A percentile compares a stretch with the other conserved stretches of the same genome.
Conservation (phyloP, 2,113 vertebrate genomes). For the Cyanocitta stelleri region DNA sequence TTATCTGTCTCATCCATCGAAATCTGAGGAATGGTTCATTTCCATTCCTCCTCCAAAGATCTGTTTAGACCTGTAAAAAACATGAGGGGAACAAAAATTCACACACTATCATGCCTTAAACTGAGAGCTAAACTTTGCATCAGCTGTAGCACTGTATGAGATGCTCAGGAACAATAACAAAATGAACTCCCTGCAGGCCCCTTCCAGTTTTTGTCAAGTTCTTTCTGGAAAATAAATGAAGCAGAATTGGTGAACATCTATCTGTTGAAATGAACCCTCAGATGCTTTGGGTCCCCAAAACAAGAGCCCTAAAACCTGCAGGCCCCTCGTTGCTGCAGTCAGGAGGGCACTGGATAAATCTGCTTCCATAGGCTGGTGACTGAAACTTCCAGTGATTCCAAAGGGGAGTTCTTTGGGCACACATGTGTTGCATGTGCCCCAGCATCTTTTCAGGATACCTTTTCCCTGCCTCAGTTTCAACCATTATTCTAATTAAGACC, state of each 20-base stretch:
- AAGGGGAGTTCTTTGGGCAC: not conserved
- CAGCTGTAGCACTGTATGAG: not conserved
- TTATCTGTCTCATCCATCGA: not conserved
- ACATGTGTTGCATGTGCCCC: accelerated
- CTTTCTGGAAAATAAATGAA: not conserved
- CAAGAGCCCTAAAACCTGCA: not conserved
- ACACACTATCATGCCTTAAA: not conserved
- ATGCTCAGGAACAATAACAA: not conserved
- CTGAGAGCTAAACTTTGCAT: not conserved
- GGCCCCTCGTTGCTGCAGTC: not conserved
- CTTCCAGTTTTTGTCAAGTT: not conserved
- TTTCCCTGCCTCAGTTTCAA: not conserved
- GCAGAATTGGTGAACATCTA: not conserved
- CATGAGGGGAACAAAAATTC: not conserved
- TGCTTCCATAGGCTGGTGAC: not conserved
- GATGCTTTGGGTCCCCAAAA: not conserved
- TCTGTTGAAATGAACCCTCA: not conserved
- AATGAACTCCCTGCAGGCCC: not conserved
- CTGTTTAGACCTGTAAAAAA: not conserved
- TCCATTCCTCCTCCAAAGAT: not conserved
- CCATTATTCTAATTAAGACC: not conserved
- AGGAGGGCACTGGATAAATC: not conserved
- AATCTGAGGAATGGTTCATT: not conserved
- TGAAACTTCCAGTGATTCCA: not conserved
- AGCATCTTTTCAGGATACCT: not conserved